Conservation (phyloP, 64 coral and sea anemone genomes). For the Stichodactyla helianthus region DNA sequence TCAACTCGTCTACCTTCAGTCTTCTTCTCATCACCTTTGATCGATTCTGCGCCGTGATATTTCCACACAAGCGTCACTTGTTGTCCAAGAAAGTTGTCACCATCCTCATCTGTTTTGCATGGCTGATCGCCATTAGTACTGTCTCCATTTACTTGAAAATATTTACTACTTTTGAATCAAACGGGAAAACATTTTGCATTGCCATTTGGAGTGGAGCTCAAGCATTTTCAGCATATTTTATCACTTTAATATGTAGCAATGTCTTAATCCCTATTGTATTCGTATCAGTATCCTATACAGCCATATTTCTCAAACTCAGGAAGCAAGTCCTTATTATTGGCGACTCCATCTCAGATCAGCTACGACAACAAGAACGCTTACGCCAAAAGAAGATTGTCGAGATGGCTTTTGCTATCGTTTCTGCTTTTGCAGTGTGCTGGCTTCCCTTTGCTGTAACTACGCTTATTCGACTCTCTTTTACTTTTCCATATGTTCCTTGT, state of each 20-base stretch:
- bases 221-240: not conserved
- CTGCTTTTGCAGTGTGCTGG: not conserved
- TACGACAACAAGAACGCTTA: not conserved
- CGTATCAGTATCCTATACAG: not conserved
- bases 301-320: not conserved
- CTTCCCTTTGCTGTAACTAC: not conserved
- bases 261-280: not conserved
- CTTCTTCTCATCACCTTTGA: not conserved
- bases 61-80: not conserved
- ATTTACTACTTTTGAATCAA: not conserved
- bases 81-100: not conserved
- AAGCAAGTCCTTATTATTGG: not conserved
- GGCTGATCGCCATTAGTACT: not conserved
- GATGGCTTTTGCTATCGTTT: constrained; percentile 10
- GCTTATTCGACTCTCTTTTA: not conserved
- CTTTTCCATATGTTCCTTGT: not conserved
- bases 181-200: not conserved
- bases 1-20: not conserved
- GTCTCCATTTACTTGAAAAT: not conserved
- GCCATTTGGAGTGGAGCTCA: not conserved
- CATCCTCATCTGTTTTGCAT: not conserved
- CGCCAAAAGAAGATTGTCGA: not conserved
- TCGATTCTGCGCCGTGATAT: not conserved
- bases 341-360: not conserved
- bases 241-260: not conserved